Base-by-base conservation (phyloP, 2,888 invertebrate species). In the Ochropleura leucogaster region DNA sequence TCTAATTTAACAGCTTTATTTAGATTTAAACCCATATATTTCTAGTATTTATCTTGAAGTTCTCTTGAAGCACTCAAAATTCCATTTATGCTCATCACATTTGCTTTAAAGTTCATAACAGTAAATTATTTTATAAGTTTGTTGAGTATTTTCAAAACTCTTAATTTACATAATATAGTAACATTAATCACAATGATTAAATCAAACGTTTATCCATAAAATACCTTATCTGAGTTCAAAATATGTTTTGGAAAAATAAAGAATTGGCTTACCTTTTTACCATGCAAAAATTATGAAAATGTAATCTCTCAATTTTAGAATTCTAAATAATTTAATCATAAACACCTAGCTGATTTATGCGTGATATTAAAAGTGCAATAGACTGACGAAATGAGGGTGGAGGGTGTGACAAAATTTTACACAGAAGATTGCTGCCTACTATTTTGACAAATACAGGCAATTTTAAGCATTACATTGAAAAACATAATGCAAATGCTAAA, bases 91-190 rank as follows among this genome's bases (percentile, higher is more conserved):
- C 14, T 4, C 7, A n/a, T 44, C 14, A 46, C 18, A 53, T 30
- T 30, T 30, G 3, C 10, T 4, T 40, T 8, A 16, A 18, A 1
- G 40, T 20, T 62, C 59, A 6, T 4, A 18, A 60, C 10, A n/a
- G 42, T 42, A 60, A 12, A 3, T 42, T 42, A 60, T 42, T 42
- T 60, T 6, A 60, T 30, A 60, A 10, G 10, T 12, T 42, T n/a
- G 10, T 62, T 62, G n/a, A 6, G n/a, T 7, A 0, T 49, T 9
- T 44, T 57, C 5, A 46, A 7, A 55, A 44, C 7, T 14, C 30
- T 74, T 44, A 77, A 67, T 74, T 67, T 57, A 67, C 20, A 67
- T 44, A 30, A 42, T 18, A 67, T 49, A 16, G 44, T n/a, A 44
- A 30, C 3, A 59, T 44, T 51, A 49, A n/a, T 59, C 3, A 59